Evolutionary conservation across 2,888 invertebrate genomes (phyloP).

Genomic region (Nomada lathburiana): DNA sequence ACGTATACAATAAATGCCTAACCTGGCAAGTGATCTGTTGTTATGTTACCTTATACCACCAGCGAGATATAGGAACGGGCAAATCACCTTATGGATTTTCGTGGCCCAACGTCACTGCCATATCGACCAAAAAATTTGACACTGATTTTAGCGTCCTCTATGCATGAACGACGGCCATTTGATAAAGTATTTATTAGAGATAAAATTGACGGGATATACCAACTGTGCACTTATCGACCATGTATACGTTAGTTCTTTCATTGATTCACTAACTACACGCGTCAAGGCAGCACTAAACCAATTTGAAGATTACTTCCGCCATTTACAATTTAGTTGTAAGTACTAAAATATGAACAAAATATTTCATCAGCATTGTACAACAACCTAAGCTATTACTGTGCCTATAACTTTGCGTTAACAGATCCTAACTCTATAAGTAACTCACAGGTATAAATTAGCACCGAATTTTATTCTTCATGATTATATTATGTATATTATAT

Average conservation of each 20-base stretch:
- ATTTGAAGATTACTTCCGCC: not conserved
- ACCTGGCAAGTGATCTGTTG: too few relatives aligned
- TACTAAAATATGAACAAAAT: not conserved
- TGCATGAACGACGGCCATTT: too few relatives aligned
- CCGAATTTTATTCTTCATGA: not conserved
- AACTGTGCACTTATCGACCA: not conserved
- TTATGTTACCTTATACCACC: too few relatives aligned
- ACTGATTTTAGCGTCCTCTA: too few relatives aligned
- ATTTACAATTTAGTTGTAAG: not conserved
- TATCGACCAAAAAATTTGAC: too few relatives aligned
- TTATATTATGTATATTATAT: too few relatives aligned
- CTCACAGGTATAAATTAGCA: not conserved
- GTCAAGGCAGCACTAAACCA: constrained; percentile 27
- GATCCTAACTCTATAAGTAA: not conserved
- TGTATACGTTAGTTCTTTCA: not conserved
- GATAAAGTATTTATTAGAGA: too few relatives aligned
- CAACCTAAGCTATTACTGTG: not conserved
- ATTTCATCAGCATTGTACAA: not conserved
- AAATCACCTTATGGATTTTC: too few relatives aligned
- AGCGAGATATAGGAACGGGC: too few relatives aligned
- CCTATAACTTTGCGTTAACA: not conserved
- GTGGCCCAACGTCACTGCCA: too few relatives aligned
- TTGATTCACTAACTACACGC: not conserved
- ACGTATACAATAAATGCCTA: not conserved
- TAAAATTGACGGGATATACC: too few relatives aligned